Evolutionary conservation across 2,888 invertebrate species (phyloP).

Genomic region (Busseola fusca): DNA sequence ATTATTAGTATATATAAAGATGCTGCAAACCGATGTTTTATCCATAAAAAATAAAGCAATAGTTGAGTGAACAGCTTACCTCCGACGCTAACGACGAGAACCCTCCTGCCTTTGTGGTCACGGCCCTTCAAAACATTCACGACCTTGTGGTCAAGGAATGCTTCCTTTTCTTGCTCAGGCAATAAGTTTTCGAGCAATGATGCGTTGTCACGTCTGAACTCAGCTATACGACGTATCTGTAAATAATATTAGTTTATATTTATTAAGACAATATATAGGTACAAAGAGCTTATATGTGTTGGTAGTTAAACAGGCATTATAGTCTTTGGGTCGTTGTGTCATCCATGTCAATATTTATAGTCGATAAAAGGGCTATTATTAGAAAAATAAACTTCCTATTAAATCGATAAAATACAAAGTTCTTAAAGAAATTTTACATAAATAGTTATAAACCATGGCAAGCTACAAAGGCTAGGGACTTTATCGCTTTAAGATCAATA

Average conservation of each 20-base stretch:
- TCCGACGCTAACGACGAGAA: conserved; percentile 93
- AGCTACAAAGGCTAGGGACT: neutral
- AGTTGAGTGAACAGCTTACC: conserved; percentile 79
- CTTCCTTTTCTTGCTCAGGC: conserved; percentile 91
- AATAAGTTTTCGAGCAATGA: conserved; percentile 90
- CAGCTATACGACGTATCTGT: conserved; percentile 93
- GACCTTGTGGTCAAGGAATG: conserved; percentile 92
- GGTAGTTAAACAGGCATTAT: neutral
- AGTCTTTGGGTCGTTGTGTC: conserved; percentile 2
- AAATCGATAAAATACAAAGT: neutral
- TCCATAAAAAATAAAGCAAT: neutral
- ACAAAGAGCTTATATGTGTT: neutral
- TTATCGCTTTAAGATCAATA: conserved; percentile 17
- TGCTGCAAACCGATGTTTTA: neutral
- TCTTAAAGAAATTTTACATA: neutral
- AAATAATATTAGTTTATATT: conserved; percentile 52
- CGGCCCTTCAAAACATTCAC: conserved; percentile 93
- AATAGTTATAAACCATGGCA: neutral
- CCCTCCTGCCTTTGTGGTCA: conserved; percentile 93
- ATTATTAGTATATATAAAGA: neutral
- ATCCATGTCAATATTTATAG: conserved; percentile 14
- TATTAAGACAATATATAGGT: neutral
- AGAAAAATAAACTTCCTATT: neutral
- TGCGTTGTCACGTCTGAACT: conserved; percentile 92
- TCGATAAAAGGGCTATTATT: conserved; percentile 13